Base-by-base conservation (phyloP, 1,140 invertebrate species). In the Drosophila navojoa region DNA sequence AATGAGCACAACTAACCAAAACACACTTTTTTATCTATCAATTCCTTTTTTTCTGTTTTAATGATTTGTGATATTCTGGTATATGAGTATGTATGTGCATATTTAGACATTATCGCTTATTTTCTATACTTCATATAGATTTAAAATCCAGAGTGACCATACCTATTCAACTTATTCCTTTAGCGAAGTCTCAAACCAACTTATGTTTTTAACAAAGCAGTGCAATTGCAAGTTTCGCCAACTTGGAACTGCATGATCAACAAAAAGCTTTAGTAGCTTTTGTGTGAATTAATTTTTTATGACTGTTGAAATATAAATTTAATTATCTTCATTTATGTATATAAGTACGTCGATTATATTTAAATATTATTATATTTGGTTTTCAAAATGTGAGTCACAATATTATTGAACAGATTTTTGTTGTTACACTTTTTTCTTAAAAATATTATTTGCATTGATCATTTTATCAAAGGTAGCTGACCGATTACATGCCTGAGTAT, bases 401-500 rank as follows among this genome's bases (percentile, higher is more conserved):
- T 2, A 35, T 10, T 35, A 10, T 35, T 10, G 1, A 35, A 35
- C 7, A 9, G 7, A 35, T 35, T 35, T 35, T 9, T 3, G 1
- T 35, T 9, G 7, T 7, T 11, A 2, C 11, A 2, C 35, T 38
- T 22, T 22, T 1, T 22, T 22, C 10, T 38, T 38, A 1, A 38
- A 38, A 38, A 27, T n/a, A n/a, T 13, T n/a, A n/a, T 13, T 22
- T 62, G 10, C 42, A 53, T 53, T 47, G 35, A 42, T 52, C n/a
- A 22, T 6, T 13, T 16, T 27, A 50, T 19, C 35, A 27, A 45
- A 16, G 22, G 54, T 22, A 64, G 66, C 32, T 62, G 63, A 54
- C 67, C 71, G 67, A 82, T 82, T 54, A 76, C 25, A 22, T 22
- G 19, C 19, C 2, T 22, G 19, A 2, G 29, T 9, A 60, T 6